phyloP scores from a whole-genome alignment of 2,797 vertebrate genomes.

The Ispidina picta region DNA sequence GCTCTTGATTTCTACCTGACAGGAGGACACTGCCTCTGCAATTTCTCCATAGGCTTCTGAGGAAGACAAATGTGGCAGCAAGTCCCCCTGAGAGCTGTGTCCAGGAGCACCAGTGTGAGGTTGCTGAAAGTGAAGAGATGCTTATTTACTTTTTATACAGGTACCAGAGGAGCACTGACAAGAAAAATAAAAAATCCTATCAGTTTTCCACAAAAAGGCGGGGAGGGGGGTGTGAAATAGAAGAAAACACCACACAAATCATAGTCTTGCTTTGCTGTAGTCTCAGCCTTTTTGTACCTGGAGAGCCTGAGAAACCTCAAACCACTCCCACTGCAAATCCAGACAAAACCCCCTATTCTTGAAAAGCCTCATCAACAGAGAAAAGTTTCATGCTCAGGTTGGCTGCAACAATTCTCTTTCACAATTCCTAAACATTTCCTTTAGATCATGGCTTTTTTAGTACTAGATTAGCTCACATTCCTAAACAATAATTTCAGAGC shows the following conservation, averaged over 20 bases:
- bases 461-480: background rate
- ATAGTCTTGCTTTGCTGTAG: background rate
- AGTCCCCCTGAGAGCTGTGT: fast-evolving
- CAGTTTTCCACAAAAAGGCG: background rate
- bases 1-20: background rate
- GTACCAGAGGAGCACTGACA: background rate
- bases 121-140: background rate
- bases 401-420: background rate
- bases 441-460: background rate
- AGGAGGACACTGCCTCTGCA: background rate
- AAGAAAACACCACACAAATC: background rate
- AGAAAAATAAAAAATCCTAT: background rate
- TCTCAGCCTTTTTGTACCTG: background rate
- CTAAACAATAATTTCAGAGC: background rate
- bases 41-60: background rate
- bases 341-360: background rate
- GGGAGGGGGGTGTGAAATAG: fast-evolving
- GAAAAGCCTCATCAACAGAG: background rate
- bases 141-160: background rate
- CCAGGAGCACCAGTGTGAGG: no score
- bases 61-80: fast-evolving
- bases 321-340: background rate
- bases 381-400: background rate
- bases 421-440: conserved; percentile 20
- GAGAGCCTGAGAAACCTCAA: background rate